Percentiles rank a stretch among this genome's conserved stretches.
Evolutionary conservation across 2,888 invertebrate genomes (phyloP).

Genomic region (Phania funesta): DNA sequence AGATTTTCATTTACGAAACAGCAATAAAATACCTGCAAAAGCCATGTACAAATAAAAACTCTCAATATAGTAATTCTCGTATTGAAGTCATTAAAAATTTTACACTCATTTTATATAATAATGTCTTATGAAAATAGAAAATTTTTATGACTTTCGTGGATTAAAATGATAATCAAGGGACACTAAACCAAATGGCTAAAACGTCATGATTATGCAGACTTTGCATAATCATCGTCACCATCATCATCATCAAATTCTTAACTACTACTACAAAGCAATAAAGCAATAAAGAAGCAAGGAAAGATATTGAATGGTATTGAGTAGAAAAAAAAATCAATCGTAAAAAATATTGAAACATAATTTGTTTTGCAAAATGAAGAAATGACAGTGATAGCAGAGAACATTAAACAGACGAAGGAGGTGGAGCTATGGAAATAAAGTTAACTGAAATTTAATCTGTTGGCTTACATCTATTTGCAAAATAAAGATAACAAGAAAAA

Average conservation of each 20-base stretch:
- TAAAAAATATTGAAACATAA: constrained; percentile 62
- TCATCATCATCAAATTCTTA: not conserved
- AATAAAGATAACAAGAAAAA: constrained; percentile 21
- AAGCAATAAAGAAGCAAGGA: not conserved
- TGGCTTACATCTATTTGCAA: constrained; percentile 56
- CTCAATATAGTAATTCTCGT: constrained; percentile 7
- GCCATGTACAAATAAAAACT: constrained; percentile 5
- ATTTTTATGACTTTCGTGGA: constrained; percentile 55
- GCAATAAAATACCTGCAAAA: not conserved
- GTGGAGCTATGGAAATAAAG: constrained; percentile 35
- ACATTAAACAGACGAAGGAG: not conserved
- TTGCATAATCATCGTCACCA: constrained; percentile 15
- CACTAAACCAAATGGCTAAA: constrained; percentile 13
- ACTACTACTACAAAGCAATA: not conserved
- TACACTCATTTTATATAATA: constrained; percentile 42
- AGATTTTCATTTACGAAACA: constrained; percentile 1
- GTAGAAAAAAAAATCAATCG: constrained; percentile 49
- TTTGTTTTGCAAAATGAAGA: constrained; percentile 37
- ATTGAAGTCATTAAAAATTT: constrained; percentile 44
- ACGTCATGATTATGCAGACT: constrained; percentile 31
- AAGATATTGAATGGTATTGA: not conserved
- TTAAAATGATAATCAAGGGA: constrained; percentile 53
- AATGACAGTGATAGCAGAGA: not conserved
- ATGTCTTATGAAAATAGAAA: constrained; percentile 47
- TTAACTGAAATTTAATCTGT: constrained; percentile 58